Evolutionary conservation across 2,797 vertebrate genomes (phyloP).

Genomic region (Enteromius anoplus): DNA sequence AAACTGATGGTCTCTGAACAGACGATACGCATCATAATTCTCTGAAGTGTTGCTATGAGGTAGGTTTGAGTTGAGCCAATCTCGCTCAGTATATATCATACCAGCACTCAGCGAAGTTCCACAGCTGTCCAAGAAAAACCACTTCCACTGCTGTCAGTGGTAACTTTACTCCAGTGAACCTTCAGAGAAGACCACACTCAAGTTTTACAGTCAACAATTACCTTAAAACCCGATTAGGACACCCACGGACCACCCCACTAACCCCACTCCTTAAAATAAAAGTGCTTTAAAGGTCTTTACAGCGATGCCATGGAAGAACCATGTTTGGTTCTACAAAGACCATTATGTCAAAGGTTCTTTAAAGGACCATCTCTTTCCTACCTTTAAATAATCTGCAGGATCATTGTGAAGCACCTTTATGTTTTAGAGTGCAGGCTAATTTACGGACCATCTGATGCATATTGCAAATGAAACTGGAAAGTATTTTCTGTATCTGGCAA

Average conservation of each 20-base stretch:
- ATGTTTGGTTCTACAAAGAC: too few species aligned
- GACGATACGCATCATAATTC: neutral
- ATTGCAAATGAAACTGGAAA: neutral
- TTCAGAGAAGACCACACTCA: neutral
- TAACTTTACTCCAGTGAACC: neutral
- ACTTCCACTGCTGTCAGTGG: neutral
- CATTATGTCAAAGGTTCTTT: too few species aligned
- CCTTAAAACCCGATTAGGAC: neutral
- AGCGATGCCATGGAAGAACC: too few species aligned
- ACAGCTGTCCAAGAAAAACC: neutral
- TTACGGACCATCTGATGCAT: neutral
- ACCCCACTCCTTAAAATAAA: too few species aligned
- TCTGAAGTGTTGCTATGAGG: neutral
- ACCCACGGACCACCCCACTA: neutral
- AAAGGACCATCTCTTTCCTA: too few species aligned
- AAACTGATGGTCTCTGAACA: neutral
- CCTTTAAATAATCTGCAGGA: too few species aligned
- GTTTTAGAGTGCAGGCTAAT: neutral
- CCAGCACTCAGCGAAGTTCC: neutral
- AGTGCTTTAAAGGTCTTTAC: too few species aligned
- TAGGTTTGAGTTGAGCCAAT: neutral
- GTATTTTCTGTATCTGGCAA: neutral
- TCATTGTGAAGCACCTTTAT: too few species aligned
- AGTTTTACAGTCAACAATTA: slow-evolving; percentile 13
- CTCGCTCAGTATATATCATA: neutral